A percentile compares a stretch with the other conserved stretches of the same genome.
These are phyloP conservation scores for Cynaeus angustus DNA, from an alignment of 2,888 invertebrate genomes.

Conservation along the genomic window DNA sequence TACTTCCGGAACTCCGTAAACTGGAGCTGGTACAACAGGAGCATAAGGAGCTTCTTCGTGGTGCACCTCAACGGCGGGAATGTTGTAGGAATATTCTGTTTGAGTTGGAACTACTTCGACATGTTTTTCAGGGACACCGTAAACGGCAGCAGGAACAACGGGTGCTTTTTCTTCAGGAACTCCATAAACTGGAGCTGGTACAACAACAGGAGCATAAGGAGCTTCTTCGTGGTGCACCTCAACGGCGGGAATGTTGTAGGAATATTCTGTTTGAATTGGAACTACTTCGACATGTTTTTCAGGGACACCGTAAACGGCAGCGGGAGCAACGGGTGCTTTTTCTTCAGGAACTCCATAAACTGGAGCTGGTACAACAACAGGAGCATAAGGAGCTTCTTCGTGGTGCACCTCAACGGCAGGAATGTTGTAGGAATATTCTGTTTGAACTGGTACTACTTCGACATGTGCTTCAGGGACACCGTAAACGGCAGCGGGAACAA, in stretches of 20 bases:
- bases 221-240: conserved; percentile 8
- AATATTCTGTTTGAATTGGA: conserved; percentile 20
- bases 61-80: background rate
- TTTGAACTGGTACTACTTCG: too few relatives aligned
- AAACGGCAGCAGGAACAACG: background rate
- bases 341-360: conserved; percentile 5
- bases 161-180: conserved; percentile 5
- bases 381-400: background rate
- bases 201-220: background rate
- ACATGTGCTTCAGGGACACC: conserved; percentile 12
- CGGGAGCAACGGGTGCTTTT: background rate
- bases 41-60: conserved; percentile 1
- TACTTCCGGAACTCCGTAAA: background rate
- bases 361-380: background rate
- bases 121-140: background rate
- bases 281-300: background rate
- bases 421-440: background rate
- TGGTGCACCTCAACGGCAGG: conserved; percentile 7
- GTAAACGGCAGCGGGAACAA: conserved; percentile 8
- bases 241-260: conserved; percentile 18
- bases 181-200: conserved; percentile 3
- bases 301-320: background rate
- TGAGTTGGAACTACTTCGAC: background rate
- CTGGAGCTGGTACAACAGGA: conserved; percentile 2
- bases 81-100: background rate